These are phyloP conservation scores for Balaenoptera acutorostrata DNA, from an alignment of 2,113 vertebrate species.

Conservation along the genomic window DNA sequence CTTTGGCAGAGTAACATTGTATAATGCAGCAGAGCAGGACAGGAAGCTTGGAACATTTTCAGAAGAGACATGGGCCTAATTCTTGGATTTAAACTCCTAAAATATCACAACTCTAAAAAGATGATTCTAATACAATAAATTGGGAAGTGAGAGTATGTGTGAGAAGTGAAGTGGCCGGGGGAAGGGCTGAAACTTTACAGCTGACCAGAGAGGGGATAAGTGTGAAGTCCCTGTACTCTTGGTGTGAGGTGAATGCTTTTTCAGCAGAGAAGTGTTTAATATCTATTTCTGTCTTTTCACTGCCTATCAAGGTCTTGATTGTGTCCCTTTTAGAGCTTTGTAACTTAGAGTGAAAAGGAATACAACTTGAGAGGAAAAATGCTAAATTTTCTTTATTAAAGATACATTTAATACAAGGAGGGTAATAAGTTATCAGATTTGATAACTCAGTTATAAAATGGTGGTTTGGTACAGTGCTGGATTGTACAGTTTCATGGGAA, in stretches of 20 bases:
- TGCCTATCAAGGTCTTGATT: conserved; percentile 34
- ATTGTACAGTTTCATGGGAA: not conserved
- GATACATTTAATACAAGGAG: not conserved
- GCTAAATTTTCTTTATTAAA: conserved; percentile 22
- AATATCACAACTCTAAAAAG: not conserved
- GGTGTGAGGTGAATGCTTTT: conserved; percentile 41
- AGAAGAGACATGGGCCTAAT: conserved; percentile 6
- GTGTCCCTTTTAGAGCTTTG: conserved; percentile 13
- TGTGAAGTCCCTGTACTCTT: conserved; percentile 31
- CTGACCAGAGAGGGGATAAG: conserved; percentile 3
- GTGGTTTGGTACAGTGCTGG: not conserved
- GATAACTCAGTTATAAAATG: conserved; percentile 30
- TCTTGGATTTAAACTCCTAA: conserved; percentile 45
- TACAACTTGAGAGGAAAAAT: conserved; percentile 19
- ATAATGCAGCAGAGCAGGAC: conserved; percentile 26
- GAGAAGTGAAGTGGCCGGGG: not conserved
- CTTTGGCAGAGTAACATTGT: conserved; percentile 42
- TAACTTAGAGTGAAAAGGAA: conserved; percentile 34
- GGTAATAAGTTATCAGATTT: conserved; percentile 5
- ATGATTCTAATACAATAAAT: conserved; percentile 17
- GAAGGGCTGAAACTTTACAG: not conserved
- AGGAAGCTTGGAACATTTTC: conserved; percentile 54
- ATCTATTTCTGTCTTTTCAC: conserved; percentile 57
- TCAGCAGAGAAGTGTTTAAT: conserved; percentile 53
- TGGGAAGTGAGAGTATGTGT: not conserved